Conservation (phyloP, 2,113 vertebrate species). For the Scolopax mira region DNA sequence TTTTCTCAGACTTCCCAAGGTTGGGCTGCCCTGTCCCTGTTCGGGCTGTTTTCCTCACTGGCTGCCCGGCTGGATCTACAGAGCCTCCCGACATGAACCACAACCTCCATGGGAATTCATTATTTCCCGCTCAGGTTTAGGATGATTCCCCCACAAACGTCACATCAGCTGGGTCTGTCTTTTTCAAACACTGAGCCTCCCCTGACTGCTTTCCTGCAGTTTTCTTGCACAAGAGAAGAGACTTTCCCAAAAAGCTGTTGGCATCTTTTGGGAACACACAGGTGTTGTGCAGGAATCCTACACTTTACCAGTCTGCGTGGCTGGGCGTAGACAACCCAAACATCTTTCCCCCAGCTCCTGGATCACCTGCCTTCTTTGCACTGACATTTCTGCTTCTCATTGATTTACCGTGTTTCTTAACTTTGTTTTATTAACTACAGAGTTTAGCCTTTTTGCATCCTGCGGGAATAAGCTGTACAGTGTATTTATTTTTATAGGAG, state of each 20-base stretch:
- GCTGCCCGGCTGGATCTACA: not conserved
- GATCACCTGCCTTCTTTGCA: not conserved
- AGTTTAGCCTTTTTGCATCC: not conserved
- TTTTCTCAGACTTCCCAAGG: not conserved
- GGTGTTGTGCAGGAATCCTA: not conserved
- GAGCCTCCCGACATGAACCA: accelerated
- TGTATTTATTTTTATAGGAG: not conserved
- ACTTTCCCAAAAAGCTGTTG: not conserved
- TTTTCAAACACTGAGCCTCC: not conserved
- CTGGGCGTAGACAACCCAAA: not conserved
- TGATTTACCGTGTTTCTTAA: not conserved
- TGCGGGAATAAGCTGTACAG: not conserved
- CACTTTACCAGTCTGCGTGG: accelerated
- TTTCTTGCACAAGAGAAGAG: not conserved
- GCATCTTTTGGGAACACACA: not conserved
- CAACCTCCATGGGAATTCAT: not conserved
- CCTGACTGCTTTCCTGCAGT: not conserved
- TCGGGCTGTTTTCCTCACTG: not conserved
- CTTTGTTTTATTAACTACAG: not conserved
- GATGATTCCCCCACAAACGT: not conserved
- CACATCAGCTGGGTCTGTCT: not conserved
- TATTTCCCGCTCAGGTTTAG: not conserved
- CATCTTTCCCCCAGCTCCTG: not conserved
- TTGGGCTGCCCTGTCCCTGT: not conserved
- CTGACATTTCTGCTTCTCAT: not conserved